Evolutionary conservation across 2,888 invertebrate species (phyloP).

Genomic region (Brachynemurus nebulosus): DNA sequence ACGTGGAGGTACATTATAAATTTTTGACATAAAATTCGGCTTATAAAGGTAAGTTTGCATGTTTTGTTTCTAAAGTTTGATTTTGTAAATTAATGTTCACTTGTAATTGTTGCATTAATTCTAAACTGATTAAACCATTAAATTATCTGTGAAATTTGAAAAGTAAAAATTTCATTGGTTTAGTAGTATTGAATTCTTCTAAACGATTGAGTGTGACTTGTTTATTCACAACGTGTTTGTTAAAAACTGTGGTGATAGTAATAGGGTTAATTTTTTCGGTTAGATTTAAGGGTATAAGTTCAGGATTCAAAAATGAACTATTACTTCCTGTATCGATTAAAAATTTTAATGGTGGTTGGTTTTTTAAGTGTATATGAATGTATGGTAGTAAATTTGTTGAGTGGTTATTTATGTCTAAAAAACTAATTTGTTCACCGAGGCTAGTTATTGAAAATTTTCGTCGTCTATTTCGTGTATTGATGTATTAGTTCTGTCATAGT

Average conservation of each 20-base stretch:
- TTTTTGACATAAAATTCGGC: neutral
- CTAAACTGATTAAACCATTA: conserved; percentile 1
- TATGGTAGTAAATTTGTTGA: neutral
- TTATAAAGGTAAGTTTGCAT: neutral
- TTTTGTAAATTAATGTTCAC: neutral
- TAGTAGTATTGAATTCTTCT: too few relatives aligned
- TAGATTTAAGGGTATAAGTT: too few relatives aligned
- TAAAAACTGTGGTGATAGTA: too few relatives aligned
- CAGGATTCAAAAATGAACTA: too few relatives aligned
- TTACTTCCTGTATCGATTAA: neutral
- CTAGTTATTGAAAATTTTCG: too few relatives aligned
- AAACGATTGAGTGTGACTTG: too few relatives aligned
- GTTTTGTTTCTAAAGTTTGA: neutral
- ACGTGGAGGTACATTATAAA: neutral
- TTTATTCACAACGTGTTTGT: too few relatives aligned
- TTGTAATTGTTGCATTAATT: neutral
- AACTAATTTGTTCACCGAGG: neutral
- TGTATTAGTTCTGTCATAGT: too few relatives aligned
- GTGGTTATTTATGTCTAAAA: neutral
- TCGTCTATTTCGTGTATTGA: too few relatives aligned
- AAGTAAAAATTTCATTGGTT: too few relatives aligned
- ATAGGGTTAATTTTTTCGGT: too few relatives aligned
- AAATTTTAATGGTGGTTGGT: neutral
- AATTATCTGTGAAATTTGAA: conserved; percentile 7
- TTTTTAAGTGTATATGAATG: neutral